Base-by-base conservation (phyloP, 1,140 invertebrate species). In the Heliconius eleuchia region DNA sequence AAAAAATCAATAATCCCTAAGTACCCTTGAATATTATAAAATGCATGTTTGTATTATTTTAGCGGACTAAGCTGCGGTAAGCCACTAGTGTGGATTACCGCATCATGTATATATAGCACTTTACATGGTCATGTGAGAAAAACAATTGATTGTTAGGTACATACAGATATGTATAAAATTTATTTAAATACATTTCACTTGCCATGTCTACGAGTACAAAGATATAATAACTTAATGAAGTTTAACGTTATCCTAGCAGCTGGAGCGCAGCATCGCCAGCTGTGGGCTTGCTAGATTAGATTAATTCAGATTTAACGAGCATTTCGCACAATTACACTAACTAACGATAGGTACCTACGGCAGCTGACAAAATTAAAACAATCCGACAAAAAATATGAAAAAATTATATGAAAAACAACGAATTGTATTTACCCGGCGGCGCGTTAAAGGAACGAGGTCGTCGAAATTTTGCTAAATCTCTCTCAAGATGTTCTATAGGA, bases 381-480 rank as follows among this genome's bases (percentile, higher is more conserved):
- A 66, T 16, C 1, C 4, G n/a, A 72, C 27, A 71, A 71, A 77
- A 71, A 37, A 72, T 72, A 72, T 66, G 4, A 66, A 27, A 71
- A 55, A 73, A 16, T 9, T 50, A 77, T 50, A 27, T 19, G 30
- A 72, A 76, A 72, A 71, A 34, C 66, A 71, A 60, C 46, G 76
- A 55, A 77, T 85, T 83, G 84, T 79, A 81, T 72, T 83, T 85
- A 83, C 80, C 79, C 71, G 82, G 78, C 78, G 84, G 83, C 86
- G 85, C 88, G 89, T 91, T 91, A 89, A 89, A 89, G 86, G 86
- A 86, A 88, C 85, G 85, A 81, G 84, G 84, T 76, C 82, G 82
- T 82, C 73, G 88, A 88, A 92, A 92, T 91, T 89, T 91, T 91
- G 88, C 87, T 92, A 93, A 93, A 92, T 92, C 89, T 92, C 90